phyloP scores from a whole-genome alignment of 2,113 vertebrate genomes.

The Pygoscelis antarcticus region DNA sequence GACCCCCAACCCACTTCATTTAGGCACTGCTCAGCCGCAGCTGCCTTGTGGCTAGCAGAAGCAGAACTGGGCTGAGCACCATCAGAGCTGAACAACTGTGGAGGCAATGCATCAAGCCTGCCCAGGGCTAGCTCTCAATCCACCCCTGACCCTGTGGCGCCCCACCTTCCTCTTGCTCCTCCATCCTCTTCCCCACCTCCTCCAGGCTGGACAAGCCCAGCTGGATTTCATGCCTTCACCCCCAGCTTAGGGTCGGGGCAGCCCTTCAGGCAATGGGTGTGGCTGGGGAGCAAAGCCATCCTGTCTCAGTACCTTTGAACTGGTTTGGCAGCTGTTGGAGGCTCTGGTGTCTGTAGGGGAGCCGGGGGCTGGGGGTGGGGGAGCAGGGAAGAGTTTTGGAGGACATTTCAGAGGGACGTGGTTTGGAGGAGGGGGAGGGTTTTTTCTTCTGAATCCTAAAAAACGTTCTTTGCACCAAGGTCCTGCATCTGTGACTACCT shows the following conservation, averaged over 20 bases:
- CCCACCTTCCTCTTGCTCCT: neutral
- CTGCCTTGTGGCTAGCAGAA: neutral
- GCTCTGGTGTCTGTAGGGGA: neutral
- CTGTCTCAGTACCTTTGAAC: neutral
- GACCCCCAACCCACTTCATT: neutral
- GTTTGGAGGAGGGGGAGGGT: neutral
- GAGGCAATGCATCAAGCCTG: rapidly evolving
- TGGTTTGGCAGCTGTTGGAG: neutral
- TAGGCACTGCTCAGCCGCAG: neutral
- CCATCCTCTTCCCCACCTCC: neutral
- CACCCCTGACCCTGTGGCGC: rapidly evolving
- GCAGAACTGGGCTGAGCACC: neutral
- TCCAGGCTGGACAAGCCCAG: neutral
- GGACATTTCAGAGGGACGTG: neutral
- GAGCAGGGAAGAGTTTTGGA: neutral
- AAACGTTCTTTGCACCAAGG: neutral
- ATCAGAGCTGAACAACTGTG: neutral
- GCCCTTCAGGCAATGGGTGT: neutral
- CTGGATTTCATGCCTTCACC: neutral
- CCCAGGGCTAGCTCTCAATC: neutral
- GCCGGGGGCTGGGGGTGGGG: too few species aligned
- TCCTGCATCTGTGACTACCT: neutral
- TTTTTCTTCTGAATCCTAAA: neutral
- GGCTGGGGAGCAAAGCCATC: neutral
- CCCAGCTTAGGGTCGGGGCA: neutral